Percentiles rank a stretch among this genome's conserved stretches.
phyloP scores from a whole-genome alignment of 2,113 vertebrate genomes.

The Gymnogyps californianus region DNA sequence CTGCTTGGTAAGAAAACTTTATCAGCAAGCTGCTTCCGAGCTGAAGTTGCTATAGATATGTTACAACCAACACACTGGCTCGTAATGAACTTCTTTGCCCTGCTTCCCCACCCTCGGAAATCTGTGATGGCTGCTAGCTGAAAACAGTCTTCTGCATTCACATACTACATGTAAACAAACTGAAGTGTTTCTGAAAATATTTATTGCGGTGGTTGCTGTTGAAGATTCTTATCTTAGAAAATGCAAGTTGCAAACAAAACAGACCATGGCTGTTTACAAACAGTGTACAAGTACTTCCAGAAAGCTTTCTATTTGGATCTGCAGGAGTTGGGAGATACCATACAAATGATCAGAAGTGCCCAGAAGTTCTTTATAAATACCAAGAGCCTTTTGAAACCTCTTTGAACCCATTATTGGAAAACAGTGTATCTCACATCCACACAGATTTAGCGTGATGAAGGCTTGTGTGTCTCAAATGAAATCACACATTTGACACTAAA shows the following conservation, averaged over 20 bases:
- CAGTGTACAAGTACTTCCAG: neutral
- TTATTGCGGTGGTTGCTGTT: neutral
- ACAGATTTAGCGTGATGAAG: neutral
- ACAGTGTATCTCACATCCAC: neutral
- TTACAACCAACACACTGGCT: neutral
- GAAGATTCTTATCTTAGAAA: neutral
- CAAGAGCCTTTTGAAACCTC: neutral
- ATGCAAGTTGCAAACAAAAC: neutral
- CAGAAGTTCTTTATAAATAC: neutral
- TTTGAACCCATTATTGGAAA: neutral
- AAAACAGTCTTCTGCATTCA: neutral
- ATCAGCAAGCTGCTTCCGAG: neutral
- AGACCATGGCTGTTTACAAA: neutral
- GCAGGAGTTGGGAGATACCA: neutral
- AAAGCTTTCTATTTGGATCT: neutral
- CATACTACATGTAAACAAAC: neutral
- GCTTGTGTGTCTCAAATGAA: neutral
- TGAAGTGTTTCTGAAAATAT: slow-evolving; percentile 47
- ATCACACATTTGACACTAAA: neutral
- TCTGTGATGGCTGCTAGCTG: neutral
- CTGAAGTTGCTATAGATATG: neutral
- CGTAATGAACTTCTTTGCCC: neutral
- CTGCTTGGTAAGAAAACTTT: neutral
- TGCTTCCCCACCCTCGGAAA: neutral
- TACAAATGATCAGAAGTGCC: neutral